Base-by-base conservation (phyloP, 2,113 vertebrate genomes). In the Eudyptes chrysolophus region DNA sequence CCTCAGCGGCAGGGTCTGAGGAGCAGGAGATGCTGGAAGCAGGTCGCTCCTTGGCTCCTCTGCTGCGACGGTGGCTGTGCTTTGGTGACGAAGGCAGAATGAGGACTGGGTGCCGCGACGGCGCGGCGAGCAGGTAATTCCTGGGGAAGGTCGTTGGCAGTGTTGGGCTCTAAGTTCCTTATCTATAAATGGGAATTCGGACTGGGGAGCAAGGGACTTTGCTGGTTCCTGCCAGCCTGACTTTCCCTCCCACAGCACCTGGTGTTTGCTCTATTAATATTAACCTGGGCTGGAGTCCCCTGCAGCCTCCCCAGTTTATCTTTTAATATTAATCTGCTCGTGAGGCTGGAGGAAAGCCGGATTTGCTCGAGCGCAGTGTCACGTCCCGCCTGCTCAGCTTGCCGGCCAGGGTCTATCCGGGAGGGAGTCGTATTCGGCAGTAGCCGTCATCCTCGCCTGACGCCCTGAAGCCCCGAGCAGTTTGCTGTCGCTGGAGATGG, bases 71-170 rank as follows among this genome's bases (percentile, higher is more conserved):
- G 38, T 38, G 36, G 36, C 24, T 34, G 19, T 6, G 40, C 57
- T 27, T n/a, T 60, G 75, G 3, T 55, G 64, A 18, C 3, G 1
- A 24, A 44, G 74, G 72, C 57, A 51, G 74, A 15, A 25, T 0
- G 26, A 62, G 27, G 60, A 4, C 21, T 5, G 34, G 13, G 11
- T 54, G 46, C 18, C 2, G 2, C 3, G 3, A 3, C 0, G 5
- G 25, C 13, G 4, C 1, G 1, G 13, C 1, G 20, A 85, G 71
- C 87, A 61, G 60, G 32, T 72, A 29, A 9, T 57, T 87, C 68
- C 54, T 32, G 20, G 2, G 7, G 69, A 26, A 75, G 9, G 84
- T 10, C 1, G 24, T 42, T 65, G 74, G 24, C 78, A 44, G 22
- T 2, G 0, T 26, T 5, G 4, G 55, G 55, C 70, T 86, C 34